Conservation (phyloP, 2,888 invertebrate genomes). For the Dryadula phaetusa region DNA sequence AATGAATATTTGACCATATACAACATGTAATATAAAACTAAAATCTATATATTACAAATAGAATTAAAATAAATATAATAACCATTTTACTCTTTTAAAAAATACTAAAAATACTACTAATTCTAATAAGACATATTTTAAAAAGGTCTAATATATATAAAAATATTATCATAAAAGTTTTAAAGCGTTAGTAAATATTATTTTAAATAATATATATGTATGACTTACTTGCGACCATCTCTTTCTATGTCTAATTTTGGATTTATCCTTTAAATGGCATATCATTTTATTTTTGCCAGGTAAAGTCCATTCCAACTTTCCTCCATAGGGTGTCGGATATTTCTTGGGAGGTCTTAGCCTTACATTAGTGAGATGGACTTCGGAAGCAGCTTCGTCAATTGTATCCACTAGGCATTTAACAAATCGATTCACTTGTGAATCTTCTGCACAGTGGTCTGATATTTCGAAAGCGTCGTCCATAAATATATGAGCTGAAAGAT, state of each 20-base stretch:
- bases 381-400: conserved; percentile 90
- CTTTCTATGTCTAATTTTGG: conserved; percentile 94
- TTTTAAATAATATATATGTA: not conserved
- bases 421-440: conserved; percentile 91
- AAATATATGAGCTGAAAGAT: conserved; percentile 88
- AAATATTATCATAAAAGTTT: too few relatives aligned
- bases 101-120: too few relatives aligned
- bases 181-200: not conserved
- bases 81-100: too few relatives aligned
- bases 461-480: conserved; percentile 93
- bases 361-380: conserved; percentile 87
- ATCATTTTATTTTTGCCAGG: conserved; percentile 94
- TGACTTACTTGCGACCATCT: conserved; percentile 93
- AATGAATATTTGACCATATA: not conserved
- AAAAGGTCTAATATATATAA: too few relatives aligned
- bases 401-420: conserved; percentile 89
- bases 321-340: conserved; percentile 93
- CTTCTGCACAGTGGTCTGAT: conserved; percentile 85
- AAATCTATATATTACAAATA: not conserved
- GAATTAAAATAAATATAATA: not conserved
- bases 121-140: too few relatives aligned
- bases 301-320: conserved; percentile 91
- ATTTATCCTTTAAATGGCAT: conserved; percentile 95
- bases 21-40: not conserved
- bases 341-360: conserved; percentile 88